These are phyloP conservation scores for Pararge aegeria DNA, from an alignment of 1,140 invertebrate genomes.

Conservation along the genomic window DNA sequence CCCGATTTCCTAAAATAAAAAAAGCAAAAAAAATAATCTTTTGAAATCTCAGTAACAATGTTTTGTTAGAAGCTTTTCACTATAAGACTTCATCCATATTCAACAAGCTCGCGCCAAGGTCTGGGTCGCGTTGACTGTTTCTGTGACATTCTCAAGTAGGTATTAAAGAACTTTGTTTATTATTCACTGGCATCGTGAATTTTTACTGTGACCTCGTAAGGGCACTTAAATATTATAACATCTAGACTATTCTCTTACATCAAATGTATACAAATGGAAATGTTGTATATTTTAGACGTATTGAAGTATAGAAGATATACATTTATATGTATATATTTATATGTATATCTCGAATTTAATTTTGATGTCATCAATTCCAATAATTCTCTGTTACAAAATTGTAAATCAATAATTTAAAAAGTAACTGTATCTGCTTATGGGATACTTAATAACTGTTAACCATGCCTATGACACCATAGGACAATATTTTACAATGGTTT, in stretches of 20 bases:
- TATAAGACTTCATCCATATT: constrained; percentile 10
- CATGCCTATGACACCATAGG: too few relatives aligned
- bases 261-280: background rate
- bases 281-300: too few relatives aligned
- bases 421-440: too few relatives aligned
- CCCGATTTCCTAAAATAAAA: background rate
- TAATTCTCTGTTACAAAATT: too few relatives aligned
- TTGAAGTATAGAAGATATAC: too few relatives aligned
- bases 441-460: too few relatives aligned
- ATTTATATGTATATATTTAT: too few relatives aligned
- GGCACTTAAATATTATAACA: background rate
- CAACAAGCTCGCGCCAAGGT: constrained; percentile 6
- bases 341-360: too few relatives aligned
- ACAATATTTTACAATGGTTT: too few relatives aligned
- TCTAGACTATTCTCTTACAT: background rate
- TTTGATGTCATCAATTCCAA: too few relatives aligned
- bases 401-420: too few relatives aligned
- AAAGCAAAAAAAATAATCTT: background rate
- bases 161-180: background rate
- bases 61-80: constrained; percentile 4
- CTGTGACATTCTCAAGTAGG: background rate
- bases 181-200: background rate
- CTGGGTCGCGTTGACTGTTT: background rate
- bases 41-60: background rate
- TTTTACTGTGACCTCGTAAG: background rate